Conservation (phyloP, 2,888 invertebrate species). For the Ischnus inquisitorius region DNA sequence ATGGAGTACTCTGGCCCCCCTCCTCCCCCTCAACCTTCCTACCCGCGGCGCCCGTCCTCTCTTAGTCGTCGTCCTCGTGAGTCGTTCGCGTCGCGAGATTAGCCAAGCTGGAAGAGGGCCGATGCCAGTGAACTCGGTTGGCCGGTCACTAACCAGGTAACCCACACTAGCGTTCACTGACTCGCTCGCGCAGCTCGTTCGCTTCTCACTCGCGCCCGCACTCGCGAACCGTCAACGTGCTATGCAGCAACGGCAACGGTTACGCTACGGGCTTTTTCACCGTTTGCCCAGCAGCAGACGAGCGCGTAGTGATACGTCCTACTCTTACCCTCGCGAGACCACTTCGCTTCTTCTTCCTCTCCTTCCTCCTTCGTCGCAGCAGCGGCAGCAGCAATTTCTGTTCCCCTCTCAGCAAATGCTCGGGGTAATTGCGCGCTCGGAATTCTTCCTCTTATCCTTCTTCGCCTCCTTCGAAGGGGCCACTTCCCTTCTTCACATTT, state of each 20-base stretch:
- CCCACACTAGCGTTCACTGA: constrained; percentile 83
- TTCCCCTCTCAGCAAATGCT: constrained; percentile 65
- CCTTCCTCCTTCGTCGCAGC: constrained; percentile 14
- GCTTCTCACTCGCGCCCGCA: constrained; percentile 27
- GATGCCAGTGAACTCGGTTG: constrained; percentile 86
- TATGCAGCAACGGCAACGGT: constrained; percentile 83
- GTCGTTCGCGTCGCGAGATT: constrained; percentile 79
- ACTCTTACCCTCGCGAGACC: constrained; percentile 34
- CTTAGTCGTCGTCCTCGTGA: constrained; percentile 45
- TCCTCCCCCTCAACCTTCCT: constrained; percentile 31
- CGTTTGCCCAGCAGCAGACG: constrained; percentile 76
- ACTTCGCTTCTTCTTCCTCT: constrained; percentile 25
- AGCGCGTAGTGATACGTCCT: constrained; percentile 57
- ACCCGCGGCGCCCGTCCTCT: constrained; percentile 45
- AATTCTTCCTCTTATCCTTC: constrained; percentile 70
- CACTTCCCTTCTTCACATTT: constrained; percentile 39
- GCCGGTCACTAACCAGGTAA: constrained; percentile 86
- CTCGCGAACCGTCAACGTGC: constrained; percentile 79
- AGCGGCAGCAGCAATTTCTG: constrained; percentile 42
- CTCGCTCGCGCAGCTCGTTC: constrained; percentile 29
- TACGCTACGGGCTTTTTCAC: constrained; percentile 83
- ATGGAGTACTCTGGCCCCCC: constrained; percentile 37
- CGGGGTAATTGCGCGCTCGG: constrained; percentile 75
- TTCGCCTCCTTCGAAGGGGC: constrained; percentile 40
- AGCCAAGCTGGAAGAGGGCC: constrained; percentile 84